Conservation (phyloP, 2,797 vertebrate species). For the Notoglanidium macrostoma region DNA sequence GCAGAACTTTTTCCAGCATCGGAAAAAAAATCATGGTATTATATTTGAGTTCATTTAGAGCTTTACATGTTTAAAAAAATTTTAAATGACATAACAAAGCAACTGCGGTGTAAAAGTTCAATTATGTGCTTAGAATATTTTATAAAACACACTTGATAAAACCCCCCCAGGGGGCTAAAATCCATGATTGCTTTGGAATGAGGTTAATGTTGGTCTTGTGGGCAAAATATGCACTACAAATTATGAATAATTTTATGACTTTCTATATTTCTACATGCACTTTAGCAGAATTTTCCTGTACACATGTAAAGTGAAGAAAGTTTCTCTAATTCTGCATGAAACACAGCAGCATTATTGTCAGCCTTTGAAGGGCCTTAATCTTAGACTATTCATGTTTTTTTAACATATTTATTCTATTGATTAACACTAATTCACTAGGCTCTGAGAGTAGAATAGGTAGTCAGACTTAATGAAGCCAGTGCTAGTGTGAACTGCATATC, state of each 20-base stretch:
- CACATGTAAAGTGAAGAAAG: not conserved
- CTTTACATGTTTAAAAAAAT: not conserved
- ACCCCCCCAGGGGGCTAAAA: not conserved
- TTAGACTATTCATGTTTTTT: not conserved
- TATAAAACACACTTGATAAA: constrained; percentile 5
- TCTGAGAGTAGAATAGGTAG: not conserved
- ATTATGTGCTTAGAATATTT: constrained; percentile 15
- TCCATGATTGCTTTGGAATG: constrained; percentile 30
- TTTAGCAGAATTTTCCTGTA: not conserved
- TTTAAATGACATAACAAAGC: not conserved
- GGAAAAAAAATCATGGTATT: not conserved
- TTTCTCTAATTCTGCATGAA: not conserved
- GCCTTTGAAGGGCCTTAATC: not conserved
- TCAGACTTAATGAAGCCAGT: not conserved
- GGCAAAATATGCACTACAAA: constrained; percentile 28
- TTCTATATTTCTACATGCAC: constrained; percentile 2
- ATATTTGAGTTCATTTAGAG: not conserved
- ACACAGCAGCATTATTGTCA: not conserved
- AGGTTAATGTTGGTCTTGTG: constrained; percentile 35
- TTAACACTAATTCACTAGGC: not conserved
- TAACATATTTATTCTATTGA: too few species aligned
- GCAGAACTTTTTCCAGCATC: not conserved
- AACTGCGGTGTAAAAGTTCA: not conserved
- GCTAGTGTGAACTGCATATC: not conserved
- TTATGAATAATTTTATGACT: constrained; percentile 15